phyloP scores from a whole-genome alignment of 2,113 vertebrate species.

The Meriones unguiculatus region DNA sequence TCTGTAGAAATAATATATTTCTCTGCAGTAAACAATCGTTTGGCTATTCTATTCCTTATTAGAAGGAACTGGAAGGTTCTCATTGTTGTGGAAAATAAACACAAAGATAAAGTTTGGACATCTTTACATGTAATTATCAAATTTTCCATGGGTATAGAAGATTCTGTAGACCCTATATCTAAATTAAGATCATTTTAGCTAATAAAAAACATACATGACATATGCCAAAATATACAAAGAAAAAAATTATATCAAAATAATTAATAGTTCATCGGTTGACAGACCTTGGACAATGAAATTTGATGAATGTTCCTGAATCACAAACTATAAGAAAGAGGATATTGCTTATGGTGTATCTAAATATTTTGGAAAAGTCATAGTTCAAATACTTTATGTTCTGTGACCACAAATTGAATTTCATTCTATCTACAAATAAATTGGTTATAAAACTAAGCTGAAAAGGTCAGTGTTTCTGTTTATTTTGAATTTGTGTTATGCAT shows the following conservation, averaged over 20 bases:
- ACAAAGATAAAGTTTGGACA: neutral
- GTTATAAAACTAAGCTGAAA: constrained; percentile 55
- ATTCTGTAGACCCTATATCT: rapidly evolving
- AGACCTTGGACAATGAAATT: neutral
- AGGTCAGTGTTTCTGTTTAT: constrained; percentile 56
- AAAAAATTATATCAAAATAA: constrained; percentile 22
- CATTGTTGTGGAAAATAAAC: neutral
- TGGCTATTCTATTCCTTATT: neutral
- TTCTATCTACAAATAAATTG: neutral
- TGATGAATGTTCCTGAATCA: neutral
- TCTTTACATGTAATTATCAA: neutral
- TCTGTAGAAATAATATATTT: neutral
- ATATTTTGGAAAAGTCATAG: neutral
- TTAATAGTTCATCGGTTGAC: neutral
- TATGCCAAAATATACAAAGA: neutral
- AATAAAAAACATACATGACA: neutral
- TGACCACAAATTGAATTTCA: constrained; percentile 56
- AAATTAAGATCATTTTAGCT: neutral
- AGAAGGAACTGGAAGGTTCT: neutral
- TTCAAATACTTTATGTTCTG: neutral
- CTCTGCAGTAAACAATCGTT: neutral
- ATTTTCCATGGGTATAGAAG: neutral
- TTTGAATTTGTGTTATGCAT: constrained; percentile 2
- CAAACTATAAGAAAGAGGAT: neutral
- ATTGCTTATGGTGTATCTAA: neutral